Evolutionary conservation across 2,888 invertebrate genomes (phyloP).

Genomic region (Leptarthrus brevirostris): DNA sequence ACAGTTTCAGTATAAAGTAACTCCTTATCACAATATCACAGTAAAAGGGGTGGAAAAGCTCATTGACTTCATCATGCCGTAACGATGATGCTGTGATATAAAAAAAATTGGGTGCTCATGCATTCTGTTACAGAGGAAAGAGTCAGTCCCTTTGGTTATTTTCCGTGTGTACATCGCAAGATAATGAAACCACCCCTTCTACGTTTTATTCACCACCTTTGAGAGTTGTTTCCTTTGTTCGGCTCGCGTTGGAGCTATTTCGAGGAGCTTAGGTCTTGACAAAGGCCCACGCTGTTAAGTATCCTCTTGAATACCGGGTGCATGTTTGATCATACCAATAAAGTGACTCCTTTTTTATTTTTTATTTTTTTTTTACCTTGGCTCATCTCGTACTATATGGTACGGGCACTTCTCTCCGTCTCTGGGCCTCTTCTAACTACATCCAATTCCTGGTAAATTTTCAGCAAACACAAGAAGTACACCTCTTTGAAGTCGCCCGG

Average conservation of each 20-base stretch:
- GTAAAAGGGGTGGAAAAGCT: background rate
- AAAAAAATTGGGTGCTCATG: constrained; percentile 17
- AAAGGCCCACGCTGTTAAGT: constrained; percentile 8
- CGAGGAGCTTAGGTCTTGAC: constrained; percentile 3
- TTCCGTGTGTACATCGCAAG: constrained; percentile 8
- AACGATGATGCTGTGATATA: constrained; percentile 13
- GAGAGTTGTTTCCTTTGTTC: background rate
- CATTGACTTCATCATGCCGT: constrained; percentile 18
- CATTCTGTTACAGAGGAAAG: background rate
- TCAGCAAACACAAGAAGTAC: constrained; percentile 15
- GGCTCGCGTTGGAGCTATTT: constrained; percentile 1
- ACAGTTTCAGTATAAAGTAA: background rate
- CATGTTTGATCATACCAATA: constrained; percentile 15
- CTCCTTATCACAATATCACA: background rate
- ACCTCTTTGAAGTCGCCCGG: background rate
- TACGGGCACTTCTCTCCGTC: background rate
- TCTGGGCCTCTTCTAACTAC: background rate
- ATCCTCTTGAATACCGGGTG: constrained; percentile 8
- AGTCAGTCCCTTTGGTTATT: background rate
- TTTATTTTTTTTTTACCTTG: background rate
- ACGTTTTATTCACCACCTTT: background rate
- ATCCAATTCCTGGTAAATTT: constrained; percentile 9
- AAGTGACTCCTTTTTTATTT: background rate
- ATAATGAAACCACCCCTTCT: constrained; percentile 5
- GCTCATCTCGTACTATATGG: background rate